Evolutionary conservation across 2,888 invertebrate genomes (phyloP), one percentile per base, ranked within the genome.

Genomic region (Atrina japonica): DNA sequence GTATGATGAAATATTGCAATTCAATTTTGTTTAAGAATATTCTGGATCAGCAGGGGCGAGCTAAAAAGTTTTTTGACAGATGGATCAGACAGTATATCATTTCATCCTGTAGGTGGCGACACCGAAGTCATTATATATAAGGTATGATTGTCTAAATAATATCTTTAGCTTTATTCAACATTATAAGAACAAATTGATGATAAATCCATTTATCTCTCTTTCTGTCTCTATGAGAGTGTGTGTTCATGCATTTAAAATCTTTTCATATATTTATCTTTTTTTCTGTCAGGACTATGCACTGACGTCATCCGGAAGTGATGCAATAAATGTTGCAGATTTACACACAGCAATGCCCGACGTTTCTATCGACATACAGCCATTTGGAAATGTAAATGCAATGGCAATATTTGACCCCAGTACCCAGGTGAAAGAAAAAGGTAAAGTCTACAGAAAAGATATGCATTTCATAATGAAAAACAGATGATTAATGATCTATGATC

Each of bases 381-480:
- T 61, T 5, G 21, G 49, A 30, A 14, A 23, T 14, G 49, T 61
- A 29, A 21, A n/a, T 30, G 25, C 16, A 14, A 35, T 61, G n/a
- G 49, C 61, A 35, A 35, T 43, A 11, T 61, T 61, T 49, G 61
- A 61, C 23, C 29, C 47, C 27, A 61, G 61, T 35, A 61, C 49
- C 14, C 61, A 61, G 35, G 29, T 9, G 30, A 49, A 11, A 16
- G 61, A 47, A 21, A 45, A 29, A 43, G 41, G 60, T 60, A 43
- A 58, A 25, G n/a, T 40, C 2, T 30, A 18, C 30, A 53, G 18
- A 27, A 3, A 29, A 30, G 18, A 43, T 43, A 16, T 9, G 18
- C 18, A 43, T 5, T n/a, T n/a, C n/a, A n/a, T n/a, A n/a, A n/a
- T n/a, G n/a, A n/a, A n/a, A n/a, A n/a, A n/a, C n/a, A n/a, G n/a